phyloP scores from a whole-genome alignment of 2,888 invertebrate species.

The Drosophila maculinotata region DNA sequence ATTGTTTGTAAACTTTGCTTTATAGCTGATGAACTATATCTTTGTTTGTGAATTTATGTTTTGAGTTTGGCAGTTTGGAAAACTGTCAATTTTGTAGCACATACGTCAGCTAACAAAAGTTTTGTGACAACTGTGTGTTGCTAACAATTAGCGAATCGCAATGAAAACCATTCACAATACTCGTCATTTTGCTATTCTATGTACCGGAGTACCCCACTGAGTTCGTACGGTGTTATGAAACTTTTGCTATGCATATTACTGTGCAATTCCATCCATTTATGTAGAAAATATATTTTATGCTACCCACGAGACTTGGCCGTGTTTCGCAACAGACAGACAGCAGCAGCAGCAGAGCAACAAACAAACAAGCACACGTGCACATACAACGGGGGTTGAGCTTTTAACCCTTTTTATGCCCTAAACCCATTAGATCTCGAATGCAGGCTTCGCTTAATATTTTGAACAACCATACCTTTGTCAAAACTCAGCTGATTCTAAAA shows the following conservation, averaged over 20 bases:
- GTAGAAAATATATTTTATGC: slow-evolving; percentile 69
- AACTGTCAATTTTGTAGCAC: slow-evolving; percentile 12
- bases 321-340: slow-evolving; percentile 35
- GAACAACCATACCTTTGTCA: too few relatives aligned
- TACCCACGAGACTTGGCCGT: slow-evolving; percentile 63
- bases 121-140: slow-evolving; percentile 17
- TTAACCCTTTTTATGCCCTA: slow-evolving; percentile 11
- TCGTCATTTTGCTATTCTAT: slow-evolving; percentile 18
- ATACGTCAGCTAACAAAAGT: slow-evolving; percentile 20
- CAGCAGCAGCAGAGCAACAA: slow-evolving; percentile 1
- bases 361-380: neutral
- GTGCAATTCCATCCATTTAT: slow-evolving; percentile 65
- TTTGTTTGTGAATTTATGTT: slow-evolving; percentile 11
- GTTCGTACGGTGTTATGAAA: slow-evolving; percentile 44
- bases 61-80: slow-evolving; percentile 30
- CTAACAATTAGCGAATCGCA: slow-evolving; percentile 63
- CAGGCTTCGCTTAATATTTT: too few relatives aligned
- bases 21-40: neutral
- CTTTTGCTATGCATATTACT: slow-evolving; percentile 66
- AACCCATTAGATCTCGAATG: too few relatives aligned
- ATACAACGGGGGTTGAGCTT: slow-evolving; percentile 10
- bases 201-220: slow-evolving; percentile 1
- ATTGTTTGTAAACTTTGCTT: neutral
- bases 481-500: too few relatives aligned
- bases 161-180: slow-evolving; percentile 44